Conservation (phyloP, 2,888 invertebrate genomes). For the Acleris literana region DNA sequence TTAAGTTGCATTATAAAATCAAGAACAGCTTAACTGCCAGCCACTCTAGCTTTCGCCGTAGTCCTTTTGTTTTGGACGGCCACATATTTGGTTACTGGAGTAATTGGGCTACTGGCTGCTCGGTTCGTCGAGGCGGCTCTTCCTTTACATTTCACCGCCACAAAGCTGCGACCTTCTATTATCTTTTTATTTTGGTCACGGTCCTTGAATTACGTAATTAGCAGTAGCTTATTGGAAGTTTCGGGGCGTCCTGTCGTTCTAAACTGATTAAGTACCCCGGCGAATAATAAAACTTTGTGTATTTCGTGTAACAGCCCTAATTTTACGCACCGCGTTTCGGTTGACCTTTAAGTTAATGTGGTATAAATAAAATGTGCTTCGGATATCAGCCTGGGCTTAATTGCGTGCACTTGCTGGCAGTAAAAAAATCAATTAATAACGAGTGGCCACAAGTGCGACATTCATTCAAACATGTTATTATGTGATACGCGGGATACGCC, state of each 20-base stretch:
- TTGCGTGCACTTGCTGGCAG: slow-evolving; percentile 63
- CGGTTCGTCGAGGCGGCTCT: slow-evolving; percentile 39
- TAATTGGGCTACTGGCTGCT: slow-evolving; percentile 43
- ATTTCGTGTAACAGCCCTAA: slow-evolving; percentile 26
- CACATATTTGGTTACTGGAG: slow-evolving; percentile 13
- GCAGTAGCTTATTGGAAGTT: slow-evolving; percentile 71
- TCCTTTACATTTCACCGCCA: slow-evolving; percentile 67
- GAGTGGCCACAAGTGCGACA: slow-evolving; percentile 76
- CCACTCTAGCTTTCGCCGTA: no score
- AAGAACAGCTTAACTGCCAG: no score
- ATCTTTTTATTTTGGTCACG: slow-evolving; percentile 75
- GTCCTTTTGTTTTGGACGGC: neutral
- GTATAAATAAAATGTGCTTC: slow-evolving; percentile 33
- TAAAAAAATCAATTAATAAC: slow-evolving; percentile 71
- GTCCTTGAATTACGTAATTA: slow-evolving; percentile 79
- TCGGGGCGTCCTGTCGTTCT: slow-evolving; percentile 60
- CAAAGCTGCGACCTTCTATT: slow-evolving; percentile 62
- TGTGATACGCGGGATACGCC: slow-evolving; percentile 41
- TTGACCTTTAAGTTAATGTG: slow-evolving; percentile 35
- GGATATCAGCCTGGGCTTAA: slow-evolving; percentile 40
- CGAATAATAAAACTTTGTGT: slow-evolving; percentile 51
- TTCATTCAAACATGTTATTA: slow-evolving; percentile 64
- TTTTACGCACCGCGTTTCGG: slow-evolving; percentile 18
- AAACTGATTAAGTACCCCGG: slow-evolving; percentile 59
- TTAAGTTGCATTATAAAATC: no score